A percentile compares a stretch with the other conserved stretches of the same genome.
Evolutionary conservation across 2,113 vertebrate species (phyloP).

Genomic region (Pelobates fuscus): DNA sequence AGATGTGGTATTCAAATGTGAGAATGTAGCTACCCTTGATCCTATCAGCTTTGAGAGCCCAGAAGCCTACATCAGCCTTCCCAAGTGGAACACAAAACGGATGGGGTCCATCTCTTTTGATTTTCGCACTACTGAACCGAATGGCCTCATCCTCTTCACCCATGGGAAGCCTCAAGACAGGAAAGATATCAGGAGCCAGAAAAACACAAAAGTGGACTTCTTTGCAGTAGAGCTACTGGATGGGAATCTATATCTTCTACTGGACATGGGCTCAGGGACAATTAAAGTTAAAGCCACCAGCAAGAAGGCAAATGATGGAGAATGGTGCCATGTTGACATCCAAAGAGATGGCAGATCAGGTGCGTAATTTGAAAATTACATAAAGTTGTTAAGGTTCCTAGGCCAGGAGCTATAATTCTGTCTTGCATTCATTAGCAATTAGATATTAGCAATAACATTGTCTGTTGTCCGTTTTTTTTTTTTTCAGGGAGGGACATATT

Average conservation of each 20-base stretch:
- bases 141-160: conserved; percentile 93
- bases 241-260: conserved; percentile 87
- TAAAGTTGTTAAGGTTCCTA: background rate
- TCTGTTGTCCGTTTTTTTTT: too few species aligned
- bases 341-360: conserved; percentile 95
- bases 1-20: conserved; percentile 91
- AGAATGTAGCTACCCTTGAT: conserved; percentile 93
- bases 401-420: background rate
- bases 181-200: conserved; percentile 84
- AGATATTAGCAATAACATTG: too few species aligned
- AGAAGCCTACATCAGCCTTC: conserved; percentile 89
- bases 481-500: too few species aligned
- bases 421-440: too few species aligned
- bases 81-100: conserved; percentile 97
- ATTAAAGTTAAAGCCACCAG: conserved; percentile 96
- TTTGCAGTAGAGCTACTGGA: conserved; percentile 95
- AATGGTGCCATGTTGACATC: conserved; percentile 97
- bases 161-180: conserved; percentile 91
- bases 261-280: conserved; percentile 97
- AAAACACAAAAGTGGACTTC: conserved; percentile 96
- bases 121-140: conserved; percentile 93
- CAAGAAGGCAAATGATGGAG: conserved; percentile 92
- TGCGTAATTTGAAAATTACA: conserved; percentile 61
- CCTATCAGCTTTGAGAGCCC: conserved; percentile 96
- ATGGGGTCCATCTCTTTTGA: conserved; percentile 97